Percentiles rank a stretch among this genome's conserved stretches.
Conservation (phyloP, 53 echinoderm and acorn worm species). For the Patiria pectinifera region DNA sequence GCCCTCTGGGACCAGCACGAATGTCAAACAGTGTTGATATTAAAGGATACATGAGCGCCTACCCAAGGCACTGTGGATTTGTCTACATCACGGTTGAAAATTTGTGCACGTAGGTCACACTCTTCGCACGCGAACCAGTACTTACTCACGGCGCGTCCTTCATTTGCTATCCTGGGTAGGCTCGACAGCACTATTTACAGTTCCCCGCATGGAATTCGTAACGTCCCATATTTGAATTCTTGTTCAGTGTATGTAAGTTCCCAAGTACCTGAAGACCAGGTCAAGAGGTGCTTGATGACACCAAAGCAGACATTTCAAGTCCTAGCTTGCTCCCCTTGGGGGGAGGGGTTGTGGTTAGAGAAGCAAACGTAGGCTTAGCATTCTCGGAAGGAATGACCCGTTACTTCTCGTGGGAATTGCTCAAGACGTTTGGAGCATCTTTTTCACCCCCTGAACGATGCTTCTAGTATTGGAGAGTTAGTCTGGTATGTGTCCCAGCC, state of each 20-base stretch:
- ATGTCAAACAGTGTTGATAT: too few relatives aligned
- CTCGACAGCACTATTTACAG: too few relatives aligned
- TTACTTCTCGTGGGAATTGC: neutral
- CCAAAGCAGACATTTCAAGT: neutral
- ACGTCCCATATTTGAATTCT: too few relatives aligned
- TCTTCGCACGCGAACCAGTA: too few relatives aligned
- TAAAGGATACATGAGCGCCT: too few relatives aligned
- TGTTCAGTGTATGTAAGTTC: neutral
- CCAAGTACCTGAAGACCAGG: neutral
- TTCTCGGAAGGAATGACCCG: neutral
- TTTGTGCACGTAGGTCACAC: too few relatives aligned
- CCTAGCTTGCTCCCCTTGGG: neutral
- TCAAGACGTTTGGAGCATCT: neutral
- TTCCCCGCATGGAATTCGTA: too few relatives aligned
- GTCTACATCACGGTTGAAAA: too few relatives aligned
- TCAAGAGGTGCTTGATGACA: neutral
- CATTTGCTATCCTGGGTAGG: too few relatives aligned
- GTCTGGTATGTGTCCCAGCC: neutral
- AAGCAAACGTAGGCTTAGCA: neutral
- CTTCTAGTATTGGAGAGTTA: neutral
- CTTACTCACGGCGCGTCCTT: too few relatives aligned
- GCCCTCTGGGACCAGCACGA: too few relatives aligned
- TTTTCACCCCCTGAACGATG: neutral
- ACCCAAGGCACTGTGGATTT: too few relatives aligned
- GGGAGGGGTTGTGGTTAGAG: neutral